A percentile compares a stretch with the other conserved stretches of the same genome.
Evolutionary conservation across 2,797 vertebrate genomes (phyloP).

Genomic region (Microctenopoma lineatum): DNA sequence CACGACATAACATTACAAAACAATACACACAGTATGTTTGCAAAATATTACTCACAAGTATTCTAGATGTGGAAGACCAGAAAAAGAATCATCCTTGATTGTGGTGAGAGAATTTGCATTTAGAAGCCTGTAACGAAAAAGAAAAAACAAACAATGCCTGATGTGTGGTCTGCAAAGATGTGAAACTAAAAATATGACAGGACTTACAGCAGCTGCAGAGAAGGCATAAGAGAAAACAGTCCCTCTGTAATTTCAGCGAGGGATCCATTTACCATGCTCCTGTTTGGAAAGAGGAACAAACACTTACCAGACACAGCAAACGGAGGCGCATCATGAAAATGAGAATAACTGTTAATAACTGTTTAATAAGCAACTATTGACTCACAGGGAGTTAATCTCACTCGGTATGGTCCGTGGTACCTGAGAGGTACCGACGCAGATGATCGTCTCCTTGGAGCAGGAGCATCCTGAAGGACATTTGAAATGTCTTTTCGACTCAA

Average conservation of each 20-base stretch:
- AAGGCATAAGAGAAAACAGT: constrained; percentile 96
- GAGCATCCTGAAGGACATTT: constrained; percentile 93
- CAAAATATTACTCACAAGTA: constrained; percentile 91
- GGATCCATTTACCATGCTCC: constrained; percentile 96
- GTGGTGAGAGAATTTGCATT: constrained; percentile 94
- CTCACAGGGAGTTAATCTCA: constrained; percentile 95
- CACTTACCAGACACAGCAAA: constrained; percentile 21
- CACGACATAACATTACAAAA: background rate
- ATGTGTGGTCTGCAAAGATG: background rate
- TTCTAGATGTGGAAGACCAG: constrained; percentile 94
- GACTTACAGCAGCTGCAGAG: constrained; percentile 94
- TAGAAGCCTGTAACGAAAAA: constrained; percentile 85
- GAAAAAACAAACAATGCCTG: background rate
- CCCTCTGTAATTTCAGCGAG: constrained; percentile 94
- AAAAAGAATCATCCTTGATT: constrained; percentile 95
- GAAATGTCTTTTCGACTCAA: constrained; percentile 78
- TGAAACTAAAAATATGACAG: background rate
- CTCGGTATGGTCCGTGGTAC: constrained; percentile 88
- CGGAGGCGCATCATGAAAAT: too few species aligned
- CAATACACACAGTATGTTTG: background rate
- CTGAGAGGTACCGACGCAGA: constrained; percentile 90
- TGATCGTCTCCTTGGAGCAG: constrained; percentile 93
- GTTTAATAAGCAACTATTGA: constrained; percentile 47
- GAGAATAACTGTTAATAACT: too few species aligned
- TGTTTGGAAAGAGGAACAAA: constrained; percentile 60